These are phyloP conservation scores for Podarcis raffonei DNA, from an alignment of 2,113 vertebrate genomes.

Conservation along the genomic window DNA sequence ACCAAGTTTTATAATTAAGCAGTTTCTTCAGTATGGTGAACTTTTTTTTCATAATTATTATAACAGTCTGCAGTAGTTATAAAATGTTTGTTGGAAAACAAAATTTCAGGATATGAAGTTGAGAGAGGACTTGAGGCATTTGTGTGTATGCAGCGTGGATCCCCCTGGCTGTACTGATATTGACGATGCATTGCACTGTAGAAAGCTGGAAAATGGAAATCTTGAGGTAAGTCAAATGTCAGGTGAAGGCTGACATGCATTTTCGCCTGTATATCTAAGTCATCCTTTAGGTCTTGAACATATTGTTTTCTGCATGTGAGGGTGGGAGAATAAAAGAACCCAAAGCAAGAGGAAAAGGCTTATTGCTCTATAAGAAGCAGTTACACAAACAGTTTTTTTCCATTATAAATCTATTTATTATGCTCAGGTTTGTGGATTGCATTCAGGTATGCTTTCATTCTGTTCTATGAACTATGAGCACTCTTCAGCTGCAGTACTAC, in stretches of 20 bases:
- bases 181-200: slow-evolving; percentile 92
- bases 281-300: not conserved
- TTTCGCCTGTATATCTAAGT: not conserved
- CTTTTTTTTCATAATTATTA: not conserved
- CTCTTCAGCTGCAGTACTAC: not conserved
- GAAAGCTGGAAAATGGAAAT: slow-evolving; percentile 88
- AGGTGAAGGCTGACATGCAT: not conserved
- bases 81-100: not conserved
- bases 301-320: not conserved
- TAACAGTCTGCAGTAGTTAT: not conserved
- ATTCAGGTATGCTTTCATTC: too few species aligned
- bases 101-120: slow-evolving; percentile 84
- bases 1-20: not conserved
- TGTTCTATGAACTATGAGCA: not conserved
- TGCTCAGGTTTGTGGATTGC: not conserved
- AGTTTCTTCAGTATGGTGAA: not conserved
- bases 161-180: slow-evolving; percentile 98
- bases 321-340: not conserved
- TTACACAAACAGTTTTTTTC: not conserved
- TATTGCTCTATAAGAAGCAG: not conserved
- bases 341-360: not conserved
- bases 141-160: slow-evolving; percentile 94
- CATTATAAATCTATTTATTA: not conserved
- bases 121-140: slow-evolving; percentile 86
- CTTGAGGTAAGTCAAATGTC: slow-evolving; percentile 79